Conservation (phyloP, 2,888 invertebrate species). For the Lymantria monacha region DNA sequence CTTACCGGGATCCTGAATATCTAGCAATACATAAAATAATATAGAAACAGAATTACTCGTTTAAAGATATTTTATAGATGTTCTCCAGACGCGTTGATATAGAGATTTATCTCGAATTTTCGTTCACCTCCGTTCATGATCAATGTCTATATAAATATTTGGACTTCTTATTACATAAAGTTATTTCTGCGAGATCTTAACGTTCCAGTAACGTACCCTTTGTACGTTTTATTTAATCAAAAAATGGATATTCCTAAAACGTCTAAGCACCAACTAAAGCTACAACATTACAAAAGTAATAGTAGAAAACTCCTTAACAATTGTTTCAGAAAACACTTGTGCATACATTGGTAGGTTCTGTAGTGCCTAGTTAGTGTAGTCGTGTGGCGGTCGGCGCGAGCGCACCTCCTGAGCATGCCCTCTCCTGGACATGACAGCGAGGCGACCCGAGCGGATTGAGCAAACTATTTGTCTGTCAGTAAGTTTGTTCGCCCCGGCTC, state of each 20-base stretch:
- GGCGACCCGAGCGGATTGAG: conserved; percentile 81
- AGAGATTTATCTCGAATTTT: too few relatives aligned
- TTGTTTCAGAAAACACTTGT: conserved; percentile 79
- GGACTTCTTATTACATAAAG: too few relatives aligned
- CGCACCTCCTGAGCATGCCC: conserved; percentile 27
- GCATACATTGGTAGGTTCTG: conserved; percentile 60
- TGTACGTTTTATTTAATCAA: too few relatives aligned
- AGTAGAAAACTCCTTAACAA: conserved; percentile 78
- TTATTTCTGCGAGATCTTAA: too few relatives aligned
- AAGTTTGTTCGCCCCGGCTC: conserved; percentile 84
- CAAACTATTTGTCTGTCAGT: conserved; percentile 69
- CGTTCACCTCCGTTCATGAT: too few relatives aligned
- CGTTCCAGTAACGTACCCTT: too few relatives aligned
- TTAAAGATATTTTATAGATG: too few relatives aligned
- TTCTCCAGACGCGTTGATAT: too few relatives aligned
- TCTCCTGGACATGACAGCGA: conserved; percentile 43
- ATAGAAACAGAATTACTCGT: too few relatives aligned
- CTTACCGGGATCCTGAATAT: too few relatives aligned
- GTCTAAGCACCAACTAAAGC: conserved; percentile 28
- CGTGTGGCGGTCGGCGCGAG: conserved; percentile 47
- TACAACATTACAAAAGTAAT: conserved; percentile 68
- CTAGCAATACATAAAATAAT: too few relatives aligned
- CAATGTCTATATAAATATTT: too few relatives aligned
- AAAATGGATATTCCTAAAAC: conserved; percentile 14
- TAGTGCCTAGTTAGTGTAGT: conserved; percentile 43